A percentile compares a stretch with the other conserved stretches of the same genome.
Evolutionary conservation across 2,797 vertebrate genomes (phyloP).

Genomic region (Pseudochirops cupreus): DNA sequence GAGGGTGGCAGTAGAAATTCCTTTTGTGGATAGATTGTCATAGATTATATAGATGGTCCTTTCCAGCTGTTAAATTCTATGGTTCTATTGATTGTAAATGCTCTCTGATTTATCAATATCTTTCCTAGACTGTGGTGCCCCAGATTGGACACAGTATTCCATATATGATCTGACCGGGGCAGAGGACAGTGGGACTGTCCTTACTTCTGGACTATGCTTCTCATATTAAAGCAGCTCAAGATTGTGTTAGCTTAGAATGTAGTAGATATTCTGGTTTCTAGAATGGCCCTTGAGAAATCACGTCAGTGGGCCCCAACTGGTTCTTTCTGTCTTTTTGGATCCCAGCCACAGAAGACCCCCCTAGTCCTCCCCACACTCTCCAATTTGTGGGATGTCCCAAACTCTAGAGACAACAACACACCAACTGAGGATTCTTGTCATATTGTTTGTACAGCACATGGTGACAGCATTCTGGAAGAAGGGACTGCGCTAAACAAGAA

Average conservation of each 20-base stretch:
- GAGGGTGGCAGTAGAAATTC: not conserved
- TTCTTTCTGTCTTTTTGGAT: not conserved
- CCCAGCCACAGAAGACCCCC: not conserved
- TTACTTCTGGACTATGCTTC: not conserved
- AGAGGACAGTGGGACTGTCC: not conserved
- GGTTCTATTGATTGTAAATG: not conserved
- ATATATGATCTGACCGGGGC: not conserved
- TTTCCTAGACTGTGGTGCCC: not conserved
- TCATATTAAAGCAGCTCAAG: not conserved
- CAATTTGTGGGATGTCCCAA: not conserved
- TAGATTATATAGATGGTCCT: not conserved
- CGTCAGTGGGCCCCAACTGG: not conserved
- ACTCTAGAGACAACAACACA: not conserved
- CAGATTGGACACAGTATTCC: not conserved
- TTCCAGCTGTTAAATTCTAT: not conserved
- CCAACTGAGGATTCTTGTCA: not conserved
- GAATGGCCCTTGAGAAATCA: not conserved
- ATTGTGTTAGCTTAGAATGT: not conserved
- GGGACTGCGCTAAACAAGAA: not conserved
- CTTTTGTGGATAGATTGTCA: not conserved
- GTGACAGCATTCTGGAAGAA: not conserved
- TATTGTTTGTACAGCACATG: not conserved
- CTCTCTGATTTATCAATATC: not conserved
- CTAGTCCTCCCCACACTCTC: not conserved
- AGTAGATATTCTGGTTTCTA: not conserved